Percentiles rank a stretch among this genome's conserved stretches.
Evolutionary conservation across 2,797 vertebrate species (phyloP).

Genomic region (Pyrrhura leucotis): DNA sequence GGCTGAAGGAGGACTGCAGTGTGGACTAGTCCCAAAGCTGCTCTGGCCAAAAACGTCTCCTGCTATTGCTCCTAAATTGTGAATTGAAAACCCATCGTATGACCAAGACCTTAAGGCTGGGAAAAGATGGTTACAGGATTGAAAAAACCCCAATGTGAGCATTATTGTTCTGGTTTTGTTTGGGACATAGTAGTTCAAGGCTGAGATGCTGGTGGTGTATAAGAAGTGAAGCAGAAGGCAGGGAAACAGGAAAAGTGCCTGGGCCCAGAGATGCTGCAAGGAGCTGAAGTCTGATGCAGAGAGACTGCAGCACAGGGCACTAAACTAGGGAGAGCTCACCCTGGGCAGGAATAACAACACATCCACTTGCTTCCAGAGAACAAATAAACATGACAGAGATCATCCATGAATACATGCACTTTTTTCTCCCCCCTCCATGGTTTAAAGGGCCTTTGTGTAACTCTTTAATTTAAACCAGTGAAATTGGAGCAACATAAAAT

Average conservation of each 20-base stretch:
- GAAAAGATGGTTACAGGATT: not conserved
- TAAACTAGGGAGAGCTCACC: not conserved
- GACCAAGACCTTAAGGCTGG: not conserved
- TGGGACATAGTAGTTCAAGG: not conserved
- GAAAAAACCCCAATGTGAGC: accelerated
- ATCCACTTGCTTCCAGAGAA: not conserved
- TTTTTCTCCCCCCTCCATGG: not conserved
- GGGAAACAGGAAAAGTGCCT: not conserved
- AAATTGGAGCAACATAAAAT: slow-evolving; percentile 57
- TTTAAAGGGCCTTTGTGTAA: not conserved
- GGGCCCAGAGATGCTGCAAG: not conserved
- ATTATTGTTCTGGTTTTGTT: not conserved
- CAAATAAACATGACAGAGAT: not conserved
- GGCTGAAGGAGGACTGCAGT: not conserved
- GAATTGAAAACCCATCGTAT: not conserved
- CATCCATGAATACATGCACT: not conserved
- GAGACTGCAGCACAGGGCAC: not conserved
- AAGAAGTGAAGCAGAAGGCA: not conserved
- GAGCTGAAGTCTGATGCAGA: not conserved
- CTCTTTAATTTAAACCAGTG: slow-evolving; percentile 51
- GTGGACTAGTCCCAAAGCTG: not conserved
- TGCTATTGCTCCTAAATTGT: not conserved
- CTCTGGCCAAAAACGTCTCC: not conserved
- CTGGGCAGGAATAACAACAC: not conserved
- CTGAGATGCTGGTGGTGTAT: accelerated